phyloP scores from a whole-genome alignment of 2,888 invertebrate species.

The Altica lythri region DNA sequence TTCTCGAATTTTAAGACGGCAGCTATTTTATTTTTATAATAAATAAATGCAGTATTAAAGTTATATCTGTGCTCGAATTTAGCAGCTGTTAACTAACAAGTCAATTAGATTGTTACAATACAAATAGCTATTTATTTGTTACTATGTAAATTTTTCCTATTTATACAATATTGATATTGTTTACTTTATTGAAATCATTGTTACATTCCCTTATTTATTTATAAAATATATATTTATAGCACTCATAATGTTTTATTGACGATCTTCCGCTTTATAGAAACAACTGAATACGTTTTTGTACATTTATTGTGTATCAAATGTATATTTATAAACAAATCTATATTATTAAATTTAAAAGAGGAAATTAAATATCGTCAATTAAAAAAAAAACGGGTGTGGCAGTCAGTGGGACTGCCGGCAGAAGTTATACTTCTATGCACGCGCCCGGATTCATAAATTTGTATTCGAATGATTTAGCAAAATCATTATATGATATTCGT shows the following conservation, averaged over 20 bases:
- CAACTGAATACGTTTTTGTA: too few species aligned
- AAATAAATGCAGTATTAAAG: conserved; percentile 19
- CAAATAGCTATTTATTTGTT: conserved; percentile 30
- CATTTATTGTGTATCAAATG: too few species aligned
- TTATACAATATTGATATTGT: conserved; percentile 27
- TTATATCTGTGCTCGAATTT: conserved; percentile 10
- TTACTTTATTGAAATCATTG: conserved; percentile 36
- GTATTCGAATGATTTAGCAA: too few species aligned
- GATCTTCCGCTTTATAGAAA: too few species aligned
- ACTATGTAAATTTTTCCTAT: conserved; percentile 25
- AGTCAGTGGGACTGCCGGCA: too few species aligned
- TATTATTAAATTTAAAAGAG: too few species aligned
- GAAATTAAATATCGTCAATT: too few species aligned
- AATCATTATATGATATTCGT: too few species aligned
- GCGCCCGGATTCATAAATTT: too few species aligned
- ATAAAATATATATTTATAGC: conserved; percentile 45
- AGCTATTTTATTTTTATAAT: conserved; percentile 16
- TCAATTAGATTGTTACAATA: conserved; percentile 29
- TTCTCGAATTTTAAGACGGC: conserved; percentile 16
- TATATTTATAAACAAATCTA: too few species aligned
- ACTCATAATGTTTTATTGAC: conserved; percentile 36
- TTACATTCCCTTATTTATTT: conserved; percentile 50
- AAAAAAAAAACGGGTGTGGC: too few species aligned
- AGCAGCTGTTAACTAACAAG: conserved; percentile 22
- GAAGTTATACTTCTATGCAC: too few species aligned